These are phyloP conservation scores for Alfaro cultratus DNA, from an alignment of 2,797 vertebrate genomes.

Conservation along the genomic window DNA sequence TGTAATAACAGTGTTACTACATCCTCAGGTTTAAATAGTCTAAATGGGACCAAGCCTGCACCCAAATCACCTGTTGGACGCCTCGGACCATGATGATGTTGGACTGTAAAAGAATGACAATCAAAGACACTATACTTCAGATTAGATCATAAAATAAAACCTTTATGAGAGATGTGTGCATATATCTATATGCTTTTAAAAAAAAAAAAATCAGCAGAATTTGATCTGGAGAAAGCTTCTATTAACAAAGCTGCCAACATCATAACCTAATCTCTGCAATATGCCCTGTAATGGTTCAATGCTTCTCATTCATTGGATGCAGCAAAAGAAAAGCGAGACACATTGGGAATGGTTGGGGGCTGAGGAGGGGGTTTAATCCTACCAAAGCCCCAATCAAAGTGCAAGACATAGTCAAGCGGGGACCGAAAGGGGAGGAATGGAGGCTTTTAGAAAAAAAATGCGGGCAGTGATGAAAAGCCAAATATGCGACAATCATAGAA, in stretches of 20 bases:
- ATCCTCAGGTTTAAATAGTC: background rate
- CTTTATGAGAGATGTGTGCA: background rate
- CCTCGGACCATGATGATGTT: background rate
- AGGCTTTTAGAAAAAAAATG: slow-evolving; percentile 39
- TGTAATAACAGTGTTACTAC: background rate
- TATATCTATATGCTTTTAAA: background rate
- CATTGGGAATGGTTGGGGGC: slow-evolving; percentile 37
- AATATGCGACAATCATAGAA: slow-evolving; percentile 75
- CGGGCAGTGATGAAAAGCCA: slow-evolving; percentile 72
- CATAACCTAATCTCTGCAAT: slow-evolving; percentile 80
- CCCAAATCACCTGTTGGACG: background rate
- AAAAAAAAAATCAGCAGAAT: background rate
- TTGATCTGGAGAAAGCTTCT: slow-evolving; percentile 20
- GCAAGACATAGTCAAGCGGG: slow-evolving; percentile 78
- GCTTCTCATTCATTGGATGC: slow-evolving; percentile 72
- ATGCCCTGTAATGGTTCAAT: slow-evolving; percentile 84
- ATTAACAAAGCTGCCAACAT: slow-evolving; percentile 54
- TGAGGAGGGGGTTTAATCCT: slow-evolving; percentile 77
- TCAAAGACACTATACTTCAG: background rate
- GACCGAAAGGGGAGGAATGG: slow-evolving; percentile 25
- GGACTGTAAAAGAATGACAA: background rate
- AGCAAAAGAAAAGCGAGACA: slow-evolving; percentile 57
- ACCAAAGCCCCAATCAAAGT: slow-evolving; percentile 85
- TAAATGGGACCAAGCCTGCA: background rate
- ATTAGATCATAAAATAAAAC: background rate